These are phyloP conservation scores for Caenorhabditis drosophilae DNA, from an alignment of 2,888 invertebrate species.

Conservation along the genomic window DNA sequence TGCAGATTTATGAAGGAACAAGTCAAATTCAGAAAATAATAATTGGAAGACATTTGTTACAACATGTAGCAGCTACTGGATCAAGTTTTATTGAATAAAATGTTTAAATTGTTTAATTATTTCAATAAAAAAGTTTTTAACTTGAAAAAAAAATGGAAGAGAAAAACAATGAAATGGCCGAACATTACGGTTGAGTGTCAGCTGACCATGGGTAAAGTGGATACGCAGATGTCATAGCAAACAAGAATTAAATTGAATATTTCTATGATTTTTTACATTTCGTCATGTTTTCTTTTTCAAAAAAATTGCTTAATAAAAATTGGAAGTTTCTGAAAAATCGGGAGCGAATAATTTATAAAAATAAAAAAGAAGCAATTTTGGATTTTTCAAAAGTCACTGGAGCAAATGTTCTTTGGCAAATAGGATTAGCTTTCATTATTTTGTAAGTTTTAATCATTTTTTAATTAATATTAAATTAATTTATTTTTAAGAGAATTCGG, in stretches of 20 bases:
- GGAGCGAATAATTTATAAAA: constrained; percentile 41
- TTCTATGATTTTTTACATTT: neutral
- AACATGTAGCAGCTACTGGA: neutral
- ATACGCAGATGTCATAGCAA: neutral
- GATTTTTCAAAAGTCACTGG: constrained; percentile 54
- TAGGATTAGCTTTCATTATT: constrained; percentile 44
- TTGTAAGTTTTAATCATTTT: constrained; percentile 29
- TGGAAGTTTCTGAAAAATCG: constrained; percentile 42
- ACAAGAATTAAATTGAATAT: neutral
- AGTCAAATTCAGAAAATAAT: constrained; percentile 90
- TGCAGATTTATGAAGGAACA: constrained; percentile 92
- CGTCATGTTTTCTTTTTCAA: constrained; percentile 28
- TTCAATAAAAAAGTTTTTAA: too few species aligned
- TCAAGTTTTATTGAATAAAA: constrained; percentile 1
- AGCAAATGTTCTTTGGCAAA: constrained; percentile 43
- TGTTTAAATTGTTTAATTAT: too few species aligned
- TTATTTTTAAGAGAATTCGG: constrained; percentile 54
- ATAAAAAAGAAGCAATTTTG: constrained; percentile 41
- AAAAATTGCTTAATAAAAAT: constrained; percentile 23
- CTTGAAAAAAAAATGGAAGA: neutral
- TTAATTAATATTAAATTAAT: neutral
- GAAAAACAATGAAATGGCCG: neutral
- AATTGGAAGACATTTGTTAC: constrained; percentile 75
- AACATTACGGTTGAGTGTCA: neutral
- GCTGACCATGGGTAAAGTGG: neutral